phyloP scores from a whole-genome alignment of 2,888 invertebrate species.

The Adineta ricciae region DNA sequence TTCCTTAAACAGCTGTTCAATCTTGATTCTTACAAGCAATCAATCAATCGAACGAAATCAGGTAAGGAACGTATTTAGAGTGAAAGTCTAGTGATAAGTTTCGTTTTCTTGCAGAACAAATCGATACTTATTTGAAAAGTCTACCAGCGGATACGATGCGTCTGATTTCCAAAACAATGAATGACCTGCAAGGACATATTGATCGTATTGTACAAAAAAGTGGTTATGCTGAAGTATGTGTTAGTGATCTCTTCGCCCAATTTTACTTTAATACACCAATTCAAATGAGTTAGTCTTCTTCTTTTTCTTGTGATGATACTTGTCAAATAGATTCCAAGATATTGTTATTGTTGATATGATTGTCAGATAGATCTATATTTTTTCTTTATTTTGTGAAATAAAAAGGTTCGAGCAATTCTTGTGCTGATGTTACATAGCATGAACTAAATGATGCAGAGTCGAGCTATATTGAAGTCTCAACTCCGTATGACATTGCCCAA shows the following conservation, averaged over 20 bases:
- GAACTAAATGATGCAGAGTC: too few relatives aligned
- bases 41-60: not conserved
- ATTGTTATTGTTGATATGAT: too few relatives aligned
- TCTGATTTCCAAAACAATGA: not conserved
- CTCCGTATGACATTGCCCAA: too few relatives aligned
- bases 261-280: conserved; percentile 1
- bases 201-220: not conserved
- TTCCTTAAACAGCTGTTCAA: conserved; percentile 30
- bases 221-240: not conserved
- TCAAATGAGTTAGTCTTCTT: too few relatives aligned
- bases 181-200: not conserved
- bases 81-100: too few relatives aligned
- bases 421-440: too few relatives aligned
- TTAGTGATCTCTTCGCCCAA: not conserved
- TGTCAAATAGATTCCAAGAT: too few relatives aligned
- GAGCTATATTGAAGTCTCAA: too few relatives aligned
- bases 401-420: too few relatives aligned
- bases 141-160: not conserved
- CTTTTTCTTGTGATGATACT: too few relatives aligned
- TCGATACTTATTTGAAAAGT: not conserved
- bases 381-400: too few relatives aligned
- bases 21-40: conserved; percentile 25
- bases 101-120: not conserved
- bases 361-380: too few relatives aligned
- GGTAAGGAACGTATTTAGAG: not conserved